Conservation (phyloP, 2,113 vertebrate genomes). For the Pachypanchax playfairii region DNA sequence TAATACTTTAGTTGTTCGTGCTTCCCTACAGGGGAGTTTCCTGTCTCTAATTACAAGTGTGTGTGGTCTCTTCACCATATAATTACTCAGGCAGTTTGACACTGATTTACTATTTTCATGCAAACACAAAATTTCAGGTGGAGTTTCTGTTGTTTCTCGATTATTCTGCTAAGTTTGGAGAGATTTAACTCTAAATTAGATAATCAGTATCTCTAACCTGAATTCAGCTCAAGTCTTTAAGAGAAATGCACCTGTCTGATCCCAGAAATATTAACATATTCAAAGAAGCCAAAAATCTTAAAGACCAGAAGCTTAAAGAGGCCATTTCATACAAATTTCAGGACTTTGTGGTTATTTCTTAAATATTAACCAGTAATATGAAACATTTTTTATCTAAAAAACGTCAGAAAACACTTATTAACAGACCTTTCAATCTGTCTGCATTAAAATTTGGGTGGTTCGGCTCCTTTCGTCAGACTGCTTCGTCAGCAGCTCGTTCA, state of each 20-base stretch:
- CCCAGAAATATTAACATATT: not conserved
- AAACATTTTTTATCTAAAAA: no score
- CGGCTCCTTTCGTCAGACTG: no score
- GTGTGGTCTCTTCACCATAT: not conserved
- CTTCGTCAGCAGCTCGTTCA: no score
- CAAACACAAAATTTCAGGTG: conserved; percentile 1
- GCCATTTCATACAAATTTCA: no score
- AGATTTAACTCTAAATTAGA: not conserved
- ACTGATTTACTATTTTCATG: conserved; percentile 1
- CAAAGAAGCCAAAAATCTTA: not conserved
- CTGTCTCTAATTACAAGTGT: conserved; percentile 12
- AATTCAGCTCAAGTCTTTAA: conserved; percentile 13
- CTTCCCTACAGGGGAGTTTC: not conserved
- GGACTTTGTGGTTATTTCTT: no score
- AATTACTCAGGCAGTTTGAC: not conserved
- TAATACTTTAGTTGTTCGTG: conserved; percentile 12
- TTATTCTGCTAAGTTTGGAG: conserved; percentile 1
- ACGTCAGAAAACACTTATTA: no score
- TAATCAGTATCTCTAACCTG: not conserved
- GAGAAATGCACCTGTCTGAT: no score
- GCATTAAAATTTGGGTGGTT: no score
- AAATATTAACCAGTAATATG: no score
- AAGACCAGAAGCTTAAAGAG: no score
- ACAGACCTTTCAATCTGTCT: no score
- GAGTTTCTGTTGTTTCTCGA: not conserved